A percentile compares a stretch with the other conserved stretches of the same genome.
phyloP scores from a whole-genome alignment of 2,113 vertebrate genomes.

The Gobio gobio region DNA sequence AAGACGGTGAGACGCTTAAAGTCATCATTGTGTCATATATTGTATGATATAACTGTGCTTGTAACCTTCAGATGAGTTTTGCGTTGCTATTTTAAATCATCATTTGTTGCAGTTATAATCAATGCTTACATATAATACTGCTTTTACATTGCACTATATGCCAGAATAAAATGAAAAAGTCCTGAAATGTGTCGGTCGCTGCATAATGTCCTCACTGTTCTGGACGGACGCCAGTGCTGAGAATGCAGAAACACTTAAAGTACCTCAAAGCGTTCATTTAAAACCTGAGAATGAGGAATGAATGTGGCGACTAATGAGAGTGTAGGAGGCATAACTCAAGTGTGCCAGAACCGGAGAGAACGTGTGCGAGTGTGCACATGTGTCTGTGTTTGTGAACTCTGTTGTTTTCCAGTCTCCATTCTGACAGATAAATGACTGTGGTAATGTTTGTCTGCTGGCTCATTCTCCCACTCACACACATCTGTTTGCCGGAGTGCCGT shows the following conservation, averaged over 20 bases:
- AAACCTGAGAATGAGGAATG: constrained; percentile 4
- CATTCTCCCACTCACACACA: constrained; percentile 36
- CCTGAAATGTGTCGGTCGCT: not conserved
- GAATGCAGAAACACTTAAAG: constrained; percentile 27
- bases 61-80: not conserved
- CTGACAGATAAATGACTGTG: constrained; percentile 58
- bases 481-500: constrained; percentile 22
- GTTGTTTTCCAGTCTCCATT: constrained; percentile 58
- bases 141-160: not conserved
- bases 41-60: not conserved
- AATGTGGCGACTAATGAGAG: constrained; percentile 23
- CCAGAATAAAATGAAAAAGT: not conserved
- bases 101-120: not conserved
- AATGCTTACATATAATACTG: not conserved
- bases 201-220: constrained; percentile 28
- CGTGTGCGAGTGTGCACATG: constrained; percentile 11
- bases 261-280: constrained; percentile 4
- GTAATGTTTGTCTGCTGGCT: constrained; percentile 57
- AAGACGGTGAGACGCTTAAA: not conserved
- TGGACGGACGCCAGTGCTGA: constrained; percentile 15
- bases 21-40: not conserved
- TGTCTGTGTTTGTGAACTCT: constrained; percentile 31
- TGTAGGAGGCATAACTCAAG: constrained; percentile 27
- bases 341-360: constrained; percentile 22
- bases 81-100: constrained; percentile 6